Base-by-base conservation (phyloP, 2,113 vertebrate species). In the Engraulis encrasicolus region DNA sequence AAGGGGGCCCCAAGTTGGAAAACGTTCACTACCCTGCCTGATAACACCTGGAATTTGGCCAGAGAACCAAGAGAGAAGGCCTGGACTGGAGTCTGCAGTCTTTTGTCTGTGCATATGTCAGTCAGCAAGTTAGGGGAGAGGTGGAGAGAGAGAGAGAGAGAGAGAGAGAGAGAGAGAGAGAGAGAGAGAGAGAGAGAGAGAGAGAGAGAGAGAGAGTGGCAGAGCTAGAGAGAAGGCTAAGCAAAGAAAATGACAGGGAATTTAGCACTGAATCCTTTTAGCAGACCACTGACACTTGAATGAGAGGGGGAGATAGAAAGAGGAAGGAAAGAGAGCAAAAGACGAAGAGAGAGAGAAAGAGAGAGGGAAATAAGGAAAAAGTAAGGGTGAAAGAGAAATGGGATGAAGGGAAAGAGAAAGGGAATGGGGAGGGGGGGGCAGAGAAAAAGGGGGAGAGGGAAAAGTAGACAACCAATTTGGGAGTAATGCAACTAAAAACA, bases 401-500 rank as follows among this genome's bases (percentile, higher is more conserved):
- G n/a, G n/a, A n/a, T n/a, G n/a, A n/a, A n/a, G 71, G 48, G 78
- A 80, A 66, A 74, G 83, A 78, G 81, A 78, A 74, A 81, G 54
- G 34, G n/a, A n/a, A n/a, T n/a, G n/a, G n/a, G n/a, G n/a, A n/a
- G n/a, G n/a, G n/a, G n/a, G 71, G 48, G 78, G 79, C 54, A 74
- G 83, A 78, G 81, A 78, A 74, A 81, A n/a, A n/a, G n/a, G n/a
- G 54, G 34, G 83, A 50, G 88, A 92, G 83, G 45, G 87, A 91
- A 93, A 90, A 92, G 92, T 93, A 93, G 95, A 94, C 94, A 93
- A 94, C 93, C 94, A 95, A 95, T 95, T 95, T 95, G 93, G 92
- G 91, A 95, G 93, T 95, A 95, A 96, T 94, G 94, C 94, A 95
- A 94, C 93, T 95, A 95, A 96, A 95, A 95, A 95, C 93, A 95